A percentile compares a stretch with the other conserved stretches of the same genome.
phyloP scores from a whole-genome alignment of 2,888 invertebrate genomes.

The Amiota minor region DNA sequence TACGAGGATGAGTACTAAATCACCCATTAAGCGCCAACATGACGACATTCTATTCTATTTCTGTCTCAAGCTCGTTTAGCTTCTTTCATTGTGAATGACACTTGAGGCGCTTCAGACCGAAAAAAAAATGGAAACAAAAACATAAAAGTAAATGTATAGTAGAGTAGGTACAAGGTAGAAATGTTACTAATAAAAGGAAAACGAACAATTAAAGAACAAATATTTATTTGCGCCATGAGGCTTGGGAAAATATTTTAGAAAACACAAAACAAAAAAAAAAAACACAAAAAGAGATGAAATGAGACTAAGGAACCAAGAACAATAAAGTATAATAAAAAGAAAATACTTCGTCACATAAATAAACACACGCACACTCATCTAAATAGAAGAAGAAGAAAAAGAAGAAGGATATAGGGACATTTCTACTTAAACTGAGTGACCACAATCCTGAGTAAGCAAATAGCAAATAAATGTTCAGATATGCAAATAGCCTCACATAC shows the following conservation, averaged over 20 bases:
- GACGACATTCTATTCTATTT: conserved; percentile 30
- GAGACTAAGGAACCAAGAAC: not conserved
- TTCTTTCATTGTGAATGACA: no score
- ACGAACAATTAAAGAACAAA: conserved; percentile 19
- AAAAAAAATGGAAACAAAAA: not conserved
- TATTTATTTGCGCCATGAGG: conserved; percentile 5
- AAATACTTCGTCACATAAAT: not conserved
- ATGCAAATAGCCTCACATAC: conserved; percentile 18
- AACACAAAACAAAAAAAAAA: conserved; percentile 9
- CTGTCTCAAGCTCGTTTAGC: not conserved
- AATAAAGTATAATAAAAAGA: conserved; percentile 1
- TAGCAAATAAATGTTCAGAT: conserved; percentile 8
- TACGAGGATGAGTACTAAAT: no score
- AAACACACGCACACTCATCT: not conserved
- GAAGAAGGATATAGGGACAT: not conserved
- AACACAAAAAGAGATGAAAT: not conserved
- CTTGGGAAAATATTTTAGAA: conserved; percentile 8
- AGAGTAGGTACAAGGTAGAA: no score
- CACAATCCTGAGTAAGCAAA: not conserved
- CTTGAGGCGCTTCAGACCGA: no score
- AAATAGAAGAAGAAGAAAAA: not conserved
- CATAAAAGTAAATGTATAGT: not conserved
- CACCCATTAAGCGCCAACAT: no score
- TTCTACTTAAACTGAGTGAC: conserved; percentile 9
- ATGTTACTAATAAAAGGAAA: not conserved